Conservation (phyloP, 2,113 vertebrate species). For the Axis porcinus region DNA sequence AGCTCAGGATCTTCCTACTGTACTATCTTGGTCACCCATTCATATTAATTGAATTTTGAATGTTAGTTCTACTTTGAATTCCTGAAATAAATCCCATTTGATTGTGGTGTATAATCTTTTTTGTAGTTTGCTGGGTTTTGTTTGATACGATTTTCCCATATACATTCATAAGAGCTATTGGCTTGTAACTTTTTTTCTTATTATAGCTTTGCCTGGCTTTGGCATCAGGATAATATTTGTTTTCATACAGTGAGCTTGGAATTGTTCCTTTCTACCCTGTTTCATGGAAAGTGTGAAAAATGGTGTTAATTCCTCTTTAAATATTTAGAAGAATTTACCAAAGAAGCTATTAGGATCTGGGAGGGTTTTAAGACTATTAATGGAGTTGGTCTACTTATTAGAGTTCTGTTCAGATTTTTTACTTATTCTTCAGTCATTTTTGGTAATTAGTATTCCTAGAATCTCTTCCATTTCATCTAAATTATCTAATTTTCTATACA, state of each 20-base stretch:
- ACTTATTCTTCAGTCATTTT: background rate
- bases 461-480: background rate
- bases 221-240: background rate
- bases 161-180: background rate
- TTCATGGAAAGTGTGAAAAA: background rate
- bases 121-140: background rate
- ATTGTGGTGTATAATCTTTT: background rate
- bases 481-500: background rate
- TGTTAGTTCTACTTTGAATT: background rate
- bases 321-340: background rate
- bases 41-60: background rate
- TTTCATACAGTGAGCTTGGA: background rate
- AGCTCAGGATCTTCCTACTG: background rate
- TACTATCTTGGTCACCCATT: background rate
- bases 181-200: background rate
- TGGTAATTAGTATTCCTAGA: background rate
- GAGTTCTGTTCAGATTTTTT: background rate
- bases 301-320: background rate
- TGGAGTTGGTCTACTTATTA: background rate
- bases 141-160: background rate
- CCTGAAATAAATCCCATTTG: background rate
- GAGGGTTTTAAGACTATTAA: background rate
- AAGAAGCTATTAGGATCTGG: background rate
- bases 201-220: background rate
- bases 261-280: background rate